Base-by-base conservation (phyloP, 2,888 invertebrate species). In the Synanthedon formicaeformis region DNA sequence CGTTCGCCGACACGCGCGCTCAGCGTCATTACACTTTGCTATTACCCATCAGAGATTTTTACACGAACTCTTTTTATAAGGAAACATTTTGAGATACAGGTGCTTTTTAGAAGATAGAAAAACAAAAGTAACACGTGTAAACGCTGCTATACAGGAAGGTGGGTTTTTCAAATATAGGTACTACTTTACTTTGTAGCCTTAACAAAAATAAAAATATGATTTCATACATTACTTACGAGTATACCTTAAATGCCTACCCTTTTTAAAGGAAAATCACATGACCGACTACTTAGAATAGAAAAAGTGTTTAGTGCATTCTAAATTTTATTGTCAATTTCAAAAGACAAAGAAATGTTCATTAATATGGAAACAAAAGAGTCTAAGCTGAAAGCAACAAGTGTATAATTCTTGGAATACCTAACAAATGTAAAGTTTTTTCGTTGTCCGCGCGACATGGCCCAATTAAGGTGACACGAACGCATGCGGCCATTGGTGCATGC, bases 331-430 rank as follows among this genome's bases (percentile, higher is more conserved):
- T 45, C 4, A 14, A 6, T 8, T 49, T 5, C 48, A 5, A 16
- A 16, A 49, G 16, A 49, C 50, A 49, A 13, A 34, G n/a, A 40
- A 50, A 18, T 50, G 13, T 50, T 50, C 50, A 58, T 58, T 56
- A 65, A 60, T 60, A 61, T 57, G 13, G 18, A 13, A 64, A 64
- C 56, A 61, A 62, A 66, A 63, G 61, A 56, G 63, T 56, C 59
- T 58, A 58, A 66, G 51, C 52, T 62, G 62, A 73, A 67, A 67
- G 75, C 75, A 76, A 79, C 82, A 81, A 82, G 80, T 81, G 81
- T 81, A 78, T 75, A 78, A 84, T 86, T 84, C 86, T 75, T 68
- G 77, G 85, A 86, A 86, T 86, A 80, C 82, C 84, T 81, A 83
- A 86, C 83, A 82, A 85, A 85, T 86, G 85, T 85, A 68, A 73